Percentiles rank a stretch among this genome's conserved stretches.
Evolutionary conservation across 2,888 invertebrate genomes (phyloP).

Genomic region (Chelonus formosanus): DNA sequence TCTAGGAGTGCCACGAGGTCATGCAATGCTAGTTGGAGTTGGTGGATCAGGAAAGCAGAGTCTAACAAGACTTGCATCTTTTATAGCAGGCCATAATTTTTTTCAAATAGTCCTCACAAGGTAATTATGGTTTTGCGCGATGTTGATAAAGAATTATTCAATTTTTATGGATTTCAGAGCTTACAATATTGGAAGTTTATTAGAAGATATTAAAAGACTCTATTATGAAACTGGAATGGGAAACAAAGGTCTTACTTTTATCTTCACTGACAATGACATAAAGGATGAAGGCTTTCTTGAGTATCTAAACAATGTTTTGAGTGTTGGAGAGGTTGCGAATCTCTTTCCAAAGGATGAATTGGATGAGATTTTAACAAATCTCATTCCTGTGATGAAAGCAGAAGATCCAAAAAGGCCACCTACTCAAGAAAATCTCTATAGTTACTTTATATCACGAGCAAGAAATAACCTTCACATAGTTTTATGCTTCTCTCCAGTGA

Average conservation of each 20-base stretch:
- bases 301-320: constrained; percentile 94
- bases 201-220: constrained; percentile 93
- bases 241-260: constrained; percentile 96
- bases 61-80: constrained; percentile 92
- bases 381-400: constrained; percentile 92
- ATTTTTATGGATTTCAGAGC: constrained; percentile 64
- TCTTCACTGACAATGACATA: constrained; percentile 95
- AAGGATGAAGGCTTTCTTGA: constrained; percentile 97
- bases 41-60: constrained; percentile 98
- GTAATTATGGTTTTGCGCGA: not conserved
- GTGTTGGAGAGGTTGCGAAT: constrained; percentile 93
- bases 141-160: too few species aligned
- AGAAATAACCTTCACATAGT: constrained; percentile 94
- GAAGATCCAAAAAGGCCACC: constrained; percentile 90
- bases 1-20: constrained; percentile 92
- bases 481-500: constrained; percentile 94
- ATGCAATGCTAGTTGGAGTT: constrained; percentile 95
- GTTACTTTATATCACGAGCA: constrained; percentile 90
- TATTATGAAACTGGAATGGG: constrained; percentile 94
- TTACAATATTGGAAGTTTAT: constrained; percentile 93
- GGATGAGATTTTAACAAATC: constrained; percentile 90
- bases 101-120: constrained; percentile 95
- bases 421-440: constrained; percentile 92
- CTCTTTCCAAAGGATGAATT: constrained; percentile 95
- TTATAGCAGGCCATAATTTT: constrained; percentile 96